phyloP scores from a whole-genome alignment of 2,888 invertebrate genomes.

The Steromphala cineraria region DNA sequence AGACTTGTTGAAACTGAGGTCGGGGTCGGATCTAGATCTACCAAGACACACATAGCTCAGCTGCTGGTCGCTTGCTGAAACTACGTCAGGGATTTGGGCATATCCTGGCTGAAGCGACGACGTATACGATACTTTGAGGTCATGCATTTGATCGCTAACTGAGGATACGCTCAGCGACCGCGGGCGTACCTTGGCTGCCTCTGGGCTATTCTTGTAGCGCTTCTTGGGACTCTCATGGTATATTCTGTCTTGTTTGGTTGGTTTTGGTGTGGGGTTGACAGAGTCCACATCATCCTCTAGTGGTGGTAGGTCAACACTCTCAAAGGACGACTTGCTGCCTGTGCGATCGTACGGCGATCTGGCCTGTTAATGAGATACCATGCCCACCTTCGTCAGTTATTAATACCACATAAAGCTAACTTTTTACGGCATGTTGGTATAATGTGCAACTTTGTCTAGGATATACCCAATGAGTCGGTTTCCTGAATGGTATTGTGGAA shows the following conservation, averaged over 20 bases:
- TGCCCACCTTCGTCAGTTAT: too few species aligned
- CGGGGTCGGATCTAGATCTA: conserved; percentile 23
- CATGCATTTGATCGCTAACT: background rate
- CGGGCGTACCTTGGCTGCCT: conserved; percentile 1
- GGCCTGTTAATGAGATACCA: background rate
- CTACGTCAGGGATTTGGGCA: conserved; percentile 11
- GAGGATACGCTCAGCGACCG: conserved; percentile 16
- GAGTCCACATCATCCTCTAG: background rate
- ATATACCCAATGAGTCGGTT: too few species aligned
- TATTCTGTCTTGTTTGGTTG: conserved; percentile 3
- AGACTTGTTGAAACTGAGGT: conserved; percentile 19
- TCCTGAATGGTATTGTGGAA: too few species aligned
- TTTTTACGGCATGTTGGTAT: too few species aligned
- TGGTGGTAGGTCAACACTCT: conserved; percentile 23
- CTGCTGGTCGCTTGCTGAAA: conserved; percentile 12
- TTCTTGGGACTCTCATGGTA: background rate
- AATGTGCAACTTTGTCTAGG: too few species aligned
- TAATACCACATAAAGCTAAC: too few species aligned
- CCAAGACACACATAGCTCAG: conserved; percentile 9
- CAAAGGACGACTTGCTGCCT: conserved; percentile 21
- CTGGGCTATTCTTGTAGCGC: background rate
- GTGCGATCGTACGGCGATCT: background rate
- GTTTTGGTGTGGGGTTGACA: conserved; percentile 17
- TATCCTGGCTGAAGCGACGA: conserved; percentile 20
- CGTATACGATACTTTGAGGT: background rate